Conservation (phyloP, 2,113 vertebrate genomes). For the Strix uralensis region DNA sequence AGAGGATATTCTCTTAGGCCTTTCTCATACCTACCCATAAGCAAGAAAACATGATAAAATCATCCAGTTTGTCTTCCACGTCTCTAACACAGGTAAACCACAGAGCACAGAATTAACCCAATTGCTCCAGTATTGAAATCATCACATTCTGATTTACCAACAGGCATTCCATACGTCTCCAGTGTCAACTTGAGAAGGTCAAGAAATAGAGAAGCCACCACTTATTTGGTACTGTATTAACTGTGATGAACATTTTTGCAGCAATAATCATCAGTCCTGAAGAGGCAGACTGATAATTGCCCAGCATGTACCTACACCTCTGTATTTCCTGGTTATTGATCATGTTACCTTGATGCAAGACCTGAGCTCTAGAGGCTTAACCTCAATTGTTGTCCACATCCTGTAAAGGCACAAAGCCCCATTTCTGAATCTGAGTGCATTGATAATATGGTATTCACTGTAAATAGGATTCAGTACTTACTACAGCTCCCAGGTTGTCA, state of each 20-base stretch:
- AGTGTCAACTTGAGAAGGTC: background rate
- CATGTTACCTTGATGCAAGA: background rate
- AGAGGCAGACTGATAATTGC: background rate
- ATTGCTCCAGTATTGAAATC: background rate
- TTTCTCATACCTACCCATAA: background rate
- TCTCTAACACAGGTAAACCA: background rate
- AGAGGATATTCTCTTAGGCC: background rate
- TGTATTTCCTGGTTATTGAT: background rate
- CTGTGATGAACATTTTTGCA: background rate
- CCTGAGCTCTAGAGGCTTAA: background rate
- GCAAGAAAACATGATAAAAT: background rate
- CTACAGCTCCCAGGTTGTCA: background rate
- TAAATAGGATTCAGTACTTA: background rate
- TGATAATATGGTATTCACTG: background rate
- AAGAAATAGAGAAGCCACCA: background rate
- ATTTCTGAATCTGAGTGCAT: background rate
- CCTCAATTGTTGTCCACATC: background rate
- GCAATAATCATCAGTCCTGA: background rate
- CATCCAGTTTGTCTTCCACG: background rate
- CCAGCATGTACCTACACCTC: background rate
- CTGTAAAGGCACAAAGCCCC: background rate
- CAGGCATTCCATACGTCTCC: background rate
- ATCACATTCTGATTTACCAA: background rate
- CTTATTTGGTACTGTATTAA: background rate
- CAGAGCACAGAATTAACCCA: background rate